Percentiles rank a stretch among this genome's conserved stretches.
Evolutionary conservation across 2,888 invertebrate species (phyloP).

Genomic region (Poecilobothrus nobilitatus): DNA sequence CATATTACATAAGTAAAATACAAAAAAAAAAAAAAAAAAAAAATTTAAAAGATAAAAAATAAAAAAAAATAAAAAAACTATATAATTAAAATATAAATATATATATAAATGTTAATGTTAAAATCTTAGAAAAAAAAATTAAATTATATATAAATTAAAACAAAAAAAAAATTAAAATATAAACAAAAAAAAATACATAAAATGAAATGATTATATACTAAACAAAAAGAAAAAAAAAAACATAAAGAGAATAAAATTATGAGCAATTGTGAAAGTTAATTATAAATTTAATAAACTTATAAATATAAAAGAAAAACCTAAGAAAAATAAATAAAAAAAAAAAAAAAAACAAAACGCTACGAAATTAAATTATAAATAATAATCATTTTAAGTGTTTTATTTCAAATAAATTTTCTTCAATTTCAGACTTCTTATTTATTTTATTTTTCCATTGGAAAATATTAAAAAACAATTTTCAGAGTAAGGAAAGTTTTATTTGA

Average conservation of each 20-base stretch:
- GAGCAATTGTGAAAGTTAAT: slow-evolving; percentile 6
- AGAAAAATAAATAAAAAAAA: not conserved
- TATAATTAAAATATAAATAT: not conserved
- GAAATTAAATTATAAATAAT: not conserved
- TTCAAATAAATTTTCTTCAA: too few relatives aligned
- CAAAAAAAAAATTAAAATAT: not conserved
- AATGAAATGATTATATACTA: not conserved
- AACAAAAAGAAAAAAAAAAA: not conserved
- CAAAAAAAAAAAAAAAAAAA: too few relatives aligned
- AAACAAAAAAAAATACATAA: not conserved
- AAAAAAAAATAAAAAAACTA: too few relatives aligned
- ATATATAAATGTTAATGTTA: slow-evolving; percentile 3
- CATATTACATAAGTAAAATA: too few relatives aligned
- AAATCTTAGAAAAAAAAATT: not conserved
- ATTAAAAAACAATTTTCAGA: too few relatives aligned
- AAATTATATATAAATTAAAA: not conserved
- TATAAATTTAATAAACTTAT: not conserved
- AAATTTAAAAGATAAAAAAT: too few relatives aligned
- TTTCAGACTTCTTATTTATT: too few relatives aligned
- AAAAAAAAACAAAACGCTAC: not conserved
- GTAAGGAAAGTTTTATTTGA: too few relatives aligned
- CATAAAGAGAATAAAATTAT: not conserved
- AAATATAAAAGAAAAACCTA: not conserved
- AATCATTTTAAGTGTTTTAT: not conserved
- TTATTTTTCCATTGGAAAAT: too few relatives aligned